Percentiles rank a stretch among this genome's conserved stretches.
Conservation (phyloP, 2,888 invertebrate genomes). For the Ctenicera cuprea region DNA sequence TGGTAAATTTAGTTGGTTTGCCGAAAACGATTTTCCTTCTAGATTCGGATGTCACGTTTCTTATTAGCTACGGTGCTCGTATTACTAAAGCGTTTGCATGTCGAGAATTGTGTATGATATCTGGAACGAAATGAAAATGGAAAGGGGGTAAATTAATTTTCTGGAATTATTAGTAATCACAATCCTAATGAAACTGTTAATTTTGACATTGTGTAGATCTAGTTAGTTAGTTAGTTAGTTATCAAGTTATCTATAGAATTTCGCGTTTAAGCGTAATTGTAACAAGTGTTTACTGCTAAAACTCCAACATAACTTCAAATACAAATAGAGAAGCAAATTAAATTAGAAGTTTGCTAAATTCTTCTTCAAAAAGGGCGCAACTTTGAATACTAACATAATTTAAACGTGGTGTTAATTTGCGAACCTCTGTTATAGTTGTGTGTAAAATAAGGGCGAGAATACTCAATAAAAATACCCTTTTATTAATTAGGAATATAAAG, state of each 20-base stretch:
- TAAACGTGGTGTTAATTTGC: slow-evolving; percentile 1
- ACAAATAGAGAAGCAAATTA: slow-evolving; percentile 22
- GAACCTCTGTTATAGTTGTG: background rate
- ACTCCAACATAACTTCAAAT: slow-evolving; percentile 6
- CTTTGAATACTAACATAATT: slow-evolving; percentile 13
- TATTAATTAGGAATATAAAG: slow-evolving; percentile 15
- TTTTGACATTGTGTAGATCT: background rate
- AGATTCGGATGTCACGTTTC: too few species aligned
- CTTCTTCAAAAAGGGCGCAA: background rate
- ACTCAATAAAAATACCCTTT: slow-evolving; percentile 4
- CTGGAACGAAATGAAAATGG: too few species aligned
- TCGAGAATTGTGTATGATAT: too few species aligned
- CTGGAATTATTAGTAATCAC: background rate
- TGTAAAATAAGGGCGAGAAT: background rate
- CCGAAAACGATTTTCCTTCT: too few species aligned
- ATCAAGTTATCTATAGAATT: background rate
- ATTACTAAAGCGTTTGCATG: too few species aligned
- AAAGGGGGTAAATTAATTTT: background rate
- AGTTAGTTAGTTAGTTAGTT: slow-evolving; percentile 1
- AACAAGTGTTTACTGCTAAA: slow-evolving; percentile 10
- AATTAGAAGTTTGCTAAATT: slow-evolving; percentile 11
- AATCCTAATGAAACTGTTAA: background rate
- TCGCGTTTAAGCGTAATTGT: background rate
- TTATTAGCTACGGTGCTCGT: too few species aligned
- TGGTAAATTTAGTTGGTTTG: too few species aligned